These are phyloP conservation scores for Caiman crocodilus DNA, from an alignment of 2,797 vertebrate genomes.

Conservation along the genomic window DNA sequence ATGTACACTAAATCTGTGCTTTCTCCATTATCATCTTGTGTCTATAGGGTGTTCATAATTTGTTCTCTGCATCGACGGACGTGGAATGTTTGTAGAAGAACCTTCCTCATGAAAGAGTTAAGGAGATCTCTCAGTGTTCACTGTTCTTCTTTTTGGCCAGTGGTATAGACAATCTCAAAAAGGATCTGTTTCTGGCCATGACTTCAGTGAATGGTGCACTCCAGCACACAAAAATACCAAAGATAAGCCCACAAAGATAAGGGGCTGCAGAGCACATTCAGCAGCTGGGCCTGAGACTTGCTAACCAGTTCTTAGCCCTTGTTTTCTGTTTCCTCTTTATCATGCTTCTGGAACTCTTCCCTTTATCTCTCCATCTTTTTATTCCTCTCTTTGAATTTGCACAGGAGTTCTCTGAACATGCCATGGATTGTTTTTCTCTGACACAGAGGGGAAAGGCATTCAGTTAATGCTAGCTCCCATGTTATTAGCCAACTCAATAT, in stretches of 20 bases:
- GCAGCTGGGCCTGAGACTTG: background rate
- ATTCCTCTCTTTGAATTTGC: background rate
- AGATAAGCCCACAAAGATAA: background rate
- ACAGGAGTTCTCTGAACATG: background rate
- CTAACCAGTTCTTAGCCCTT: background rate
- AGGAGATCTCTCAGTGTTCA: fast-evolving
- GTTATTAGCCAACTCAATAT: background rate
- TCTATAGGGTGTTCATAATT: background rate
- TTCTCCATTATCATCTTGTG: fast-evolving
- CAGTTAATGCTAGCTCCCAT: background rate
- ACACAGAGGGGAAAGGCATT: background rate
- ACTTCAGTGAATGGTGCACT: background rate
- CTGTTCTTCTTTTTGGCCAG: background rate
- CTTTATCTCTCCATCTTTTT: background rate
- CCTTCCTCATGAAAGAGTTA: fast-evolving
- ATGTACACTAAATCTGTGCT: background rate
- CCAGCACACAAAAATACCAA: background rate
- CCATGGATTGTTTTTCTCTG: background rate
- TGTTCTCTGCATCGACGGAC: background rate
- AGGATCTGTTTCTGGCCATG: background rate
- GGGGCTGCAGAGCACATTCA: background rate
- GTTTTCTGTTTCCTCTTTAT: background rate
- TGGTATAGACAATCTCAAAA: background rate
- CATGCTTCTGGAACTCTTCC: background rate
- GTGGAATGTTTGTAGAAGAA: fast-evolving